Conservation (phyloP, 2,113 vertebrate species). For the Dendropsophus ebraccatus region DNA sequence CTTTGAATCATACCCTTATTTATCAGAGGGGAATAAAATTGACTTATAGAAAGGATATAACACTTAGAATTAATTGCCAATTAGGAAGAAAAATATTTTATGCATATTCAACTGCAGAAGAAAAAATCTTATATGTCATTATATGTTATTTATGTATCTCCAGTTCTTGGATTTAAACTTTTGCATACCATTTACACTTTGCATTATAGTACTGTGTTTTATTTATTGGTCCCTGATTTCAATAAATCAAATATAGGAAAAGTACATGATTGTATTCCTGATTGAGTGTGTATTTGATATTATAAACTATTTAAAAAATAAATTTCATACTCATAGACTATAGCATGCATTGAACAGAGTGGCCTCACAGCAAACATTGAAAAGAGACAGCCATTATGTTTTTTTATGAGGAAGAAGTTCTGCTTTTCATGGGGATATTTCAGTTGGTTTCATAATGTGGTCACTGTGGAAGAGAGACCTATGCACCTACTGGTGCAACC, state of each 20-base stretch:
- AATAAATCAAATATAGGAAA: constrained; percentile 2
- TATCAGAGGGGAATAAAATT: constrained; percentile 83
- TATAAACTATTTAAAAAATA: not conserved
- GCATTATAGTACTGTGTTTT: constrained; percentile 79
- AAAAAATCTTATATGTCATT: constrained; percentile 76
- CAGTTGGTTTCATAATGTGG: too few relatives aligned
- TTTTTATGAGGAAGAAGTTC: not conserved
- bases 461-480: too few relatives aligned
- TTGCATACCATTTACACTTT: constrained; percentile 86
- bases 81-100: constrained; percentile 88
- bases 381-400: not conserved
- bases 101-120: constrained; percentile 83
- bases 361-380: not conserved
- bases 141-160: constrained; percentile 82
- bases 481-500: too few relatives aligned
- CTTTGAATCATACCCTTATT: constrained; percentile 82
- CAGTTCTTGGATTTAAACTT: constrained; percentile 81
- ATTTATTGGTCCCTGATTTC: constrained; percentile 83
- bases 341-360: not conserved
- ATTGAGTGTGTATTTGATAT: not conserved
- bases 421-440: too few relatives aligned
- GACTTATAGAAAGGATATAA: constrained; percentile 74
- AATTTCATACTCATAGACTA: not conserved
- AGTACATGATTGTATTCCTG: not conserved
- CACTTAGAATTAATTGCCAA: constrained; percentile 88